Evolutionary conservation across 2,888 invertebrate genomes (phyloP).

Genomic region (Drosophila nigricruria): DNA sequence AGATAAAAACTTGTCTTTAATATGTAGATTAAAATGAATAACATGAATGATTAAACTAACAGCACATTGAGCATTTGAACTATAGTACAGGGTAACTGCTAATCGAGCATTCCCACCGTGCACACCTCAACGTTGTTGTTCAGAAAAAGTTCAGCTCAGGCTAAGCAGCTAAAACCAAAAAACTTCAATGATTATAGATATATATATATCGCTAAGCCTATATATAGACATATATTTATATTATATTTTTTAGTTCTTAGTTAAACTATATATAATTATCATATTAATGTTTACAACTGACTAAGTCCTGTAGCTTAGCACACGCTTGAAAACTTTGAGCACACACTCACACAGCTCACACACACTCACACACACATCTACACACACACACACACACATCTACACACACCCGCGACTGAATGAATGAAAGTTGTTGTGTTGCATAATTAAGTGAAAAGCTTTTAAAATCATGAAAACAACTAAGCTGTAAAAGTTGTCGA

Average conservation of each 20-base stretch:
- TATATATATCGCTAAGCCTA: background rate
- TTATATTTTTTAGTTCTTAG: background rate
- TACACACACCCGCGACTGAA: conserved; percentile 21
- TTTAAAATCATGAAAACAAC: conserved; percentile 37
- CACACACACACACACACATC: background rate
- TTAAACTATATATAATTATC: conserved; percentile 1
- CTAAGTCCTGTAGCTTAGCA: conserved; percentile 2
- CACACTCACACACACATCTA: background rate
- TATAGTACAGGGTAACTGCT: background rate
- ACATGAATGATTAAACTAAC: no score
- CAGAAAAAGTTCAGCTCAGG: background rate
- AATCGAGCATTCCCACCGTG: background rate
- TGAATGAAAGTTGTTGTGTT: conserved; percentile 55
- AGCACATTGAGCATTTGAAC: no score
- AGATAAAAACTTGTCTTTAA: no score
- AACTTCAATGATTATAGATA: background rate
- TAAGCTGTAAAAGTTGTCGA: conserved; percentile 28
- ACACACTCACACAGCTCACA: background rate
- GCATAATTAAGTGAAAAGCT: conserved; percentile 65
- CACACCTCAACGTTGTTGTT: background rate
- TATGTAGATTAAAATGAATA: no score
- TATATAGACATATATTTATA: background rate
- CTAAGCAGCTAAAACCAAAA: background rate
- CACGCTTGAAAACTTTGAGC: conserved; percentile 14
- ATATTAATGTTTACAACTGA: conserved; percentile 5